These are phyloP conservation scores for Colinus virginianus DNA, from an alignment of 2,113 vertebrate species.

Conservation along the genomic window DNA sequence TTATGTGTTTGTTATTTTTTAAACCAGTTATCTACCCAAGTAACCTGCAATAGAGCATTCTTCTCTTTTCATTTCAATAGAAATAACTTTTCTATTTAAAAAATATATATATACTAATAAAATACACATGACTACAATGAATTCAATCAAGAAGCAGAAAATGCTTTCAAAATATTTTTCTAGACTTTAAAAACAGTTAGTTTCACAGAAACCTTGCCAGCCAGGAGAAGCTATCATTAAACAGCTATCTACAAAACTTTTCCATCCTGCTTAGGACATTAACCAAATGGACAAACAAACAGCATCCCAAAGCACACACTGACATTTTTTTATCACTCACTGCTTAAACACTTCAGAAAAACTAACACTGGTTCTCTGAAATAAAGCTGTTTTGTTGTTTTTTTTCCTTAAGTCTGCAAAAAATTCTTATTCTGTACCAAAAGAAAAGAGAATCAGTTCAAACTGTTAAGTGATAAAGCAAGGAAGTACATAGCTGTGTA, in stretches of 20 bases:
- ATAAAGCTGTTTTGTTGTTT: neutral
- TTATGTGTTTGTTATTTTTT: neutral
- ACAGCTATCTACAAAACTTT: neutral
- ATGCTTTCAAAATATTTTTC: neutral
- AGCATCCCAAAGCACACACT: neutral
- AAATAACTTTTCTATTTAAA: neutral
- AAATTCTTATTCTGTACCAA: accelerated
- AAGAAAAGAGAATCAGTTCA: neutral
- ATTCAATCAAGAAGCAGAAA: neutral
- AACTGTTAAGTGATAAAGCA: neutral
- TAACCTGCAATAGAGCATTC: neutral
- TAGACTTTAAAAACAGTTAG: neutral
- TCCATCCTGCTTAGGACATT: neutral
- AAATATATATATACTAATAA: neutral
- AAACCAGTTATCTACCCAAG: neutral
- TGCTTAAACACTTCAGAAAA: accelerated
- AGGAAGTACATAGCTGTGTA: neutral
- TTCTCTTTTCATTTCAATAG: neutral
- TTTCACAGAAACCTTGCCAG: neutral
- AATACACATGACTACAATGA: neutral
- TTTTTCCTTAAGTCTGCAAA: neutral
- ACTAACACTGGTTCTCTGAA: accelerated
- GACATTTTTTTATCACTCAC: no score
- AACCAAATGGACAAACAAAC: accelerated
- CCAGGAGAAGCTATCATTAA: neutral